Percentiles rank a stretch among this genome's conserved stretches.
Conservation (phyloP, 2,113 vertebrate genomes). For the Alethe diademata region DNA sequence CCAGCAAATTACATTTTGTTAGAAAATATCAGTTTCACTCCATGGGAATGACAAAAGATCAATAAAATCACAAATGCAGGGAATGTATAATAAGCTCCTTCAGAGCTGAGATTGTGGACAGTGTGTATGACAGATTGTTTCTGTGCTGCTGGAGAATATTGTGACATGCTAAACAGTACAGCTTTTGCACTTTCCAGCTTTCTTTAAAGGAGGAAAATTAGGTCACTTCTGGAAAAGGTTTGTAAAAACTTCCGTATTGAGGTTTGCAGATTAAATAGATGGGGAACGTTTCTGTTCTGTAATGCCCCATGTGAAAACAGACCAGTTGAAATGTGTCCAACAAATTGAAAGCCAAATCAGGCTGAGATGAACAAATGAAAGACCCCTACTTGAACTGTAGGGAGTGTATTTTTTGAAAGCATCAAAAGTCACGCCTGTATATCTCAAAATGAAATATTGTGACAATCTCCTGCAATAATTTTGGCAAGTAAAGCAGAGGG, state of each 20-base stretch:
- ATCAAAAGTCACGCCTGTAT: rapidly evolving
- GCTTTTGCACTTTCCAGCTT: neutral
- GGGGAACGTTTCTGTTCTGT: neutral
- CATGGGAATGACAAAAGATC: constrained; percentile 27
- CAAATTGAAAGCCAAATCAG: neutral
- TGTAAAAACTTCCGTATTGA: neutral
- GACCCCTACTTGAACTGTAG: neutral
- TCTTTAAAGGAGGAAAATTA: neutral
- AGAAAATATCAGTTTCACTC: constrained; percentile 43
- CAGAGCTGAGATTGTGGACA: neutral
- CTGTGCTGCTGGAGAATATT: neutral
- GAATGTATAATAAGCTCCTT: neutral
- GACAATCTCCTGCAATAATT: neutral
- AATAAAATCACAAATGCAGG: constrained; percentile 17
- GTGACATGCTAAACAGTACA: neutral
- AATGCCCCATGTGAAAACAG: neutral
- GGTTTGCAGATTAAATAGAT: neutral
- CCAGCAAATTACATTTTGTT: constrained; percentile 24
- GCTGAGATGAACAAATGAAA: neutral
- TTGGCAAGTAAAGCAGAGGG: neutral
- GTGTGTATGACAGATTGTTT: constrained; percentile 3
- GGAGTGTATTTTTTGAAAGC: neutral
- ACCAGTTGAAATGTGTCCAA: neutral
- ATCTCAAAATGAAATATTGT: neutral
- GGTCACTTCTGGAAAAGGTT: neutral